Percentiles rank a stretch among this genome's conserved stretches.
Evolutionary conservation across 2,113 vertebrate genomes (phyloP).

Genomic region (Pomatorhinus ruficollis): DNA sequence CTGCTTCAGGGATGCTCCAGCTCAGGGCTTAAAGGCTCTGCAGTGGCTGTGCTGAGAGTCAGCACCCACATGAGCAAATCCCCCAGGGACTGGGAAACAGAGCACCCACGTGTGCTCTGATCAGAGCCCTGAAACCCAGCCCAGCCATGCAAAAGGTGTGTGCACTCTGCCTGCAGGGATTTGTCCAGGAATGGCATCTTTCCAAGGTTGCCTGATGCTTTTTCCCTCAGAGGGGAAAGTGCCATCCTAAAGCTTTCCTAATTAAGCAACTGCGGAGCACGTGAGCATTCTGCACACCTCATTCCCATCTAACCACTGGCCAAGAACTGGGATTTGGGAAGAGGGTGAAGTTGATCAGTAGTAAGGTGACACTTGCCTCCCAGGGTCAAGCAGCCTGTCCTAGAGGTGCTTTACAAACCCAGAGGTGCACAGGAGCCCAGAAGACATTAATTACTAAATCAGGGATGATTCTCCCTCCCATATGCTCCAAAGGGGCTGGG

Average conservation of each 20-base stretch:
- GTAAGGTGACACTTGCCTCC: neutral
- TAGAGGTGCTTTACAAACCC: neutral
- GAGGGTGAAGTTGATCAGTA: neutral
- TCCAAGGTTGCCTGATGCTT: neutral
- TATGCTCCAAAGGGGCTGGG: neutral
- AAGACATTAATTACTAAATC: neutral
- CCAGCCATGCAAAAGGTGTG: accelerated
- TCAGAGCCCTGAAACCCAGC: neutral
- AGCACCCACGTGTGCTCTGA: accelerated
- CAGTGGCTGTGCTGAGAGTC: neutral
- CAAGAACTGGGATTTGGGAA: neutral
- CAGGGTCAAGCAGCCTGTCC: neutral
- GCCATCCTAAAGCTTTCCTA: neutral
- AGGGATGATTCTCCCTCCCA: neutral
- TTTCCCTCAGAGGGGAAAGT: neutral
- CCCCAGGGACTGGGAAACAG: neutral
- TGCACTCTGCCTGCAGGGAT: neutral
- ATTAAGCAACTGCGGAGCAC: neutral
- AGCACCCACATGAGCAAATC: neutral
- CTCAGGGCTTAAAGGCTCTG: neutral
- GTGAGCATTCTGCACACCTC: neutral
- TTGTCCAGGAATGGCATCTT: neutral
- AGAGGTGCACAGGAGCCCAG: neutral
- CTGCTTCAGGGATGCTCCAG: neutral
- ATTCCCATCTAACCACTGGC: neutral